A percentile compares a stretch with the other conserved stretches of the same genome.
Evolutionary conservation across 53 echinoderm and acorn worm genomes (phyloP).

Genomic region (Temnopleurus reevesii): DNA sequence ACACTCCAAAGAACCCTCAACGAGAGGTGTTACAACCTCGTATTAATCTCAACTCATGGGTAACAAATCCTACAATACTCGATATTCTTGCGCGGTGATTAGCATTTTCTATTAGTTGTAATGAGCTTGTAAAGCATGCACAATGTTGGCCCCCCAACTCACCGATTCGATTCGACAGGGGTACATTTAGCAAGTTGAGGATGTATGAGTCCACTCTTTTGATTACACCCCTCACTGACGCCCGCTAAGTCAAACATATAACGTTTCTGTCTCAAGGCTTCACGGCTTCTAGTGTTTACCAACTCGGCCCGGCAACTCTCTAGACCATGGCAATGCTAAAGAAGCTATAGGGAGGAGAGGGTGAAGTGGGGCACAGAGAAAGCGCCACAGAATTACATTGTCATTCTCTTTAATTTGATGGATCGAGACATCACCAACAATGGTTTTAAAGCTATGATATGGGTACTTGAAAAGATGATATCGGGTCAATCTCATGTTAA

Average conservation of each 20-base stretch:
- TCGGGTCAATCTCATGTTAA: neutral
- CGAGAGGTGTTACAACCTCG: neutral
- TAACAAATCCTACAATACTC: neutral
- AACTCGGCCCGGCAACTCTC: neutral
- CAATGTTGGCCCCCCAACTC: neutral
- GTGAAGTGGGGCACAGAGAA: neutral
- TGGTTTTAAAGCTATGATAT: neutral
- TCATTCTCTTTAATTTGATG: neutral
- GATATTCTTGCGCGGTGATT: neutral
- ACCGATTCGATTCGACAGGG: neutral
- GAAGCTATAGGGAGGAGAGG: neutral
- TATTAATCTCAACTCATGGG: neutral
- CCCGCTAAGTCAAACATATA: conserved; percentile 47
- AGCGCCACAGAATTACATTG: neutral
- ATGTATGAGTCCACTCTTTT: neutral
- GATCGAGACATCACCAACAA: neutral
- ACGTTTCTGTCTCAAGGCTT: conserved; percentile 41
- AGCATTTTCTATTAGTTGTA: neutral
- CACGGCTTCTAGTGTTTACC: conserved; percentile 10
- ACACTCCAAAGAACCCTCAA: neutral
- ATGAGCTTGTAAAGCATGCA: neutral
- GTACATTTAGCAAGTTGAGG: neutral
- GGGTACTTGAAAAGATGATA: neutral
- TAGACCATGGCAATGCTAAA: neutral
- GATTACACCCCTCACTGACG: conserved; percentile 30